phyloP scores from a whole-genome alignment of 1,140 invertebrate species.

The Gryon sp. region DNA sequence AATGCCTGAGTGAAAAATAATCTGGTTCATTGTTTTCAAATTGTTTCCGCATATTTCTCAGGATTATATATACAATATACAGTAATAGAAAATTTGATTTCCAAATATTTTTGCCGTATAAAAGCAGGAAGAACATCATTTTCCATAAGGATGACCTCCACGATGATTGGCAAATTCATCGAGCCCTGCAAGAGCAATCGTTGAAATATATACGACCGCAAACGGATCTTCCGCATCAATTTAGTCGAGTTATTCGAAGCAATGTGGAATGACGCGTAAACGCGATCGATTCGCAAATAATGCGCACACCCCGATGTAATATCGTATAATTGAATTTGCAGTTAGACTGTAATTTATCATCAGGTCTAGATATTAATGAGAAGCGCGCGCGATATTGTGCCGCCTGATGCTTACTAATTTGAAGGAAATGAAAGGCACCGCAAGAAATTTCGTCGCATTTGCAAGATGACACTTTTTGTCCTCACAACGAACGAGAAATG shows the following conservation, averaged over 20 bases:
- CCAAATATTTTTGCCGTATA: constrained; percentile 9
- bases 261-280: constrained; percentile 58
- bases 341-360: constrained; percentile 61
- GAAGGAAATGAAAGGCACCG: constrained; percentile 29
- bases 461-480: constrained; percentile 49
- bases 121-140: constrained; percentile 34
- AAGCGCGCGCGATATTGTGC: constrained; percentile 47
- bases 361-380: constrained; percentile 52
- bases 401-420: constrained; percentile 55
- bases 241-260: constrained; percentile 57
- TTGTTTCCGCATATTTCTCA: constrained; percentile 35
- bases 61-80: not conserved
- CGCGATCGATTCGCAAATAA: constrained; percentile 58
- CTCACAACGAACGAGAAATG: constrained; percentile 6
- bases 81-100: constrained; percentile 5
- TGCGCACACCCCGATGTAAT: constrained; percentile 50
- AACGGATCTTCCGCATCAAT: constrained; percentile 58
- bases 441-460: constrained; percentile 46
- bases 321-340: constrained; percentile 61
- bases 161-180: constrained; percentile 54
- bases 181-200: constrained; percentile 55
- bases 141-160: constrained; percentile 49
- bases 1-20: no score
- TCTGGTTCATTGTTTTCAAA: no score
- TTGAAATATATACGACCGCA: constrained; percentile 53